phyloP scores from a whole-genome alignment of 2,113 vertebrate species.

The Cyanoliseus patagonus region DNA sequence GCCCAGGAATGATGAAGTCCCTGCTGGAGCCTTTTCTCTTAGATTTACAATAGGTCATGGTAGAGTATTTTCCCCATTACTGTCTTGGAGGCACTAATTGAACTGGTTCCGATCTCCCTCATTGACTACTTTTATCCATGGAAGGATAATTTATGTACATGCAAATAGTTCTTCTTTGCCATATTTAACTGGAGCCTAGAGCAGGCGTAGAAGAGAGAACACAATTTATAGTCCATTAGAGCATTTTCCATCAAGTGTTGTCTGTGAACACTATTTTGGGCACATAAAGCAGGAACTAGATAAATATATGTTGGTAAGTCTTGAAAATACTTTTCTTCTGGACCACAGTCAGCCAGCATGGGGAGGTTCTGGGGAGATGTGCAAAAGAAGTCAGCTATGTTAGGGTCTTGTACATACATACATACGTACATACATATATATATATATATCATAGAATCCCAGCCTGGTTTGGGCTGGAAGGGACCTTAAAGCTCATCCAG shows the following conservation, averaged over 20 bases:
- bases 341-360: neutral
- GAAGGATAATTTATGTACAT: neutral
- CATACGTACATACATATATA: neutral
- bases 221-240: slow-evolving; percentile 20
- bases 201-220: neutral
- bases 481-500: neutral
- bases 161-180: neutral
- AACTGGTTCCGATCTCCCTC: neutral
- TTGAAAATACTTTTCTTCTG: neutral
- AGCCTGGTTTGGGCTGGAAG: neutral
- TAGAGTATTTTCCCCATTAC: slow-evolving; percentile 50
- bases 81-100: slow-evolving; percentile 26
- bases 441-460: neutral
- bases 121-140: neutral
- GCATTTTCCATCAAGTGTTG: neutral
- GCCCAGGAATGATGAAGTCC: slow-evolving; percentile 9
- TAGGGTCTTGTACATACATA: neutral
- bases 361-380: neutral
- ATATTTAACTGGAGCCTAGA: neutral
- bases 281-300: neutral
- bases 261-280: neutral
- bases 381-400: neutral
- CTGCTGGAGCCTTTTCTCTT: slow-evolving; percentile 49
- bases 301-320: neutral
- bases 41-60: slow-evolving; percentile 24